Percentiles rank a stretch among this genome's conserved stretches.
Evolutionary conservation across 2,113 vertebrate species (phyloP).

Genomic region (Festucalex cinctus): DNA sequence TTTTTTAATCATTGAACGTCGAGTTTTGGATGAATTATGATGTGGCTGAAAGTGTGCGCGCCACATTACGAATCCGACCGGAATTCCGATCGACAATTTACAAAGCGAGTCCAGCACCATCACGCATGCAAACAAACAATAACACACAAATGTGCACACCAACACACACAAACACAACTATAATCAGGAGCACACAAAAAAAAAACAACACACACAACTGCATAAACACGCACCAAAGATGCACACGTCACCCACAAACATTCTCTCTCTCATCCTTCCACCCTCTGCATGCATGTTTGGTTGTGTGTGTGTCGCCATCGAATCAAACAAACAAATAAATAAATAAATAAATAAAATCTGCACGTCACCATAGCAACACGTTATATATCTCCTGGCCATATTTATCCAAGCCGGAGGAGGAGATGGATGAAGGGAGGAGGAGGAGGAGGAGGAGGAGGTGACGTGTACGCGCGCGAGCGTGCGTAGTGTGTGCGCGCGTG

Average conservation of each 20-base stretch:
- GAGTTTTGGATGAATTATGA: too few relatives aligned
- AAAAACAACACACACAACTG: too few relatives aligned
- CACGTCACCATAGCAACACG: conserved; percentile 76
- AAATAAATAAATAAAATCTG: conserved; percentile 39
- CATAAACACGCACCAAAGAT: too few relatives aligned
- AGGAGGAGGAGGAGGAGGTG: conserved; percentile 13
- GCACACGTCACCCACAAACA: too few relatives aligned
- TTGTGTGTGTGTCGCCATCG: conserved; percentile 29
- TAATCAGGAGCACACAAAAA: too few relatives aligned
- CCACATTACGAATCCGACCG: too few relatives aligned
- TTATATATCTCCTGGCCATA: conserved; percentile 73
- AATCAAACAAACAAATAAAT: conserved; percentile 34
- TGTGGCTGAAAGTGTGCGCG: too few relatives aligned
- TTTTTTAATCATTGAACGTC: too few relatives aligned
- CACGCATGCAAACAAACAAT: conserved; percentile 14
- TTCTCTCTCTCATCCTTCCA: too few relatives aligned
- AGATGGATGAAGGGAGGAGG: conserved; percentile 27
- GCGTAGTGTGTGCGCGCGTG: conserved; percentile 2
- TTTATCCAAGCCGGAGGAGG: conserved; percentile 54
- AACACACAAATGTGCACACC: conserved; percentile 11
- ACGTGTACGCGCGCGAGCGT: neutral
- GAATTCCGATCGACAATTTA: too few relatives aligned
- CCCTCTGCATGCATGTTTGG: neutral
- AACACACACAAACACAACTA: neutral
- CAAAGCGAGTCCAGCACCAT: neutral